Evolutionary conservation across 1,140 invertebrate genomes (phyloP), one percentile per base, ranked within the genome.

Genomic region (Elymnias hypermnestra): DNA sequence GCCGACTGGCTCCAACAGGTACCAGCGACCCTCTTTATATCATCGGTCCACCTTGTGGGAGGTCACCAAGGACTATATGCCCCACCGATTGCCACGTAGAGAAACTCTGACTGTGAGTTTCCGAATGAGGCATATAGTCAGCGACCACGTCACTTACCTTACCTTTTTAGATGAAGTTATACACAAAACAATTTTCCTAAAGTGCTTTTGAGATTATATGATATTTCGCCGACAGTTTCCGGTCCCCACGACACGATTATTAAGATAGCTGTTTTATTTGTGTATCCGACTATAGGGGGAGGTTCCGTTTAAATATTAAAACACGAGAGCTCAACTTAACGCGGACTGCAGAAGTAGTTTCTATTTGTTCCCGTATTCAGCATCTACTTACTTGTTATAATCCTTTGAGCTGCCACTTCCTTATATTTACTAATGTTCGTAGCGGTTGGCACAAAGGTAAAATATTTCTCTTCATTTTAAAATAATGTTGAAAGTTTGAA

Each of bases 291-390:
- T 58, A 68, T 67, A 66, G 71, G 64, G 57, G 50, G 59, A 78
- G 69, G 63, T 71, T 63, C 54, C 57, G 44, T 64, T 75, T 75
- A 83, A 79, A 79, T 81, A 81, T 83, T 74, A 78, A 78, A 79
- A 74, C 64, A 62, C 53, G 57, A 63, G 39, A 56, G 46, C 45
- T 59, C 40, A 54, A 63, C 63, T 60, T 42, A 10, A 40, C 40
- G 25, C 28, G 28, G 48, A 55, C 41, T 44, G 42, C 51, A 28
- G 26, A 47, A 47, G 35, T 61, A 53, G 52, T 48, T 51, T 54
- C 14, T 36, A 43, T 57, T 53, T 39, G 37, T 35, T 47, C 15
- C 29, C 23, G 15, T 33, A 37, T 41, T 36, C 39, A 38, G 43
- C 35, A 35, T 44, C 26, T 28, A 18, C 42, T 51, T 29, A 48